phyloP scores from a whole-genome alignment of 2,888 invertebrate species.

The Teinopalpus imperialis region DNA sequence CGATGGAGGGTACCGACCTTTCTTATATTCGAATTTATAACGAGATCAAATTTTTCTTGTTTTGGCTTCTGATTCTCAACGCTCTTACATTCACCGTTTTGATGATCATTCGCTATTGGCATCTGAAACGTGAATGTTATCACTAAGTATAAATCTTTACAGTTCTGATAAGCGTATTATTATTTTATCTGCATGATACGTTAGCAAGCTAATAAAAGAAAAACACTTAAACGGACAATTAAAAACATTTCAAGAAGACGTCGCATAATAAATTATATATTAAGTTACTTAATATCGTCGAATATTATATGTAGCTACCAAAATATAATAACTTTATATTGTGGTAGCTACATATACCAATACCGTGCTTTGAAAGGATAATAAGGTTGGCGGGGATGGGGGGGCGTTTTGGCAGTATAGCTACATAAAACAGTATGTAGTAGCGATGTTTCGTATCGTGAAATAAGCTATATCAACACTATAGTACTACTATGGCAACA shows the following conservation, averaged over 20 bases:
- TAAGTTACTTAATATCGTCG: no score
- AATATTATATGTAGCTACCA: no score
- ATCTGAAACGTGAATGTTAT: slow-evolving; percentile 50
- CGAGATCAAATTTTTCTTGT: slow-evolving; percentile 43
- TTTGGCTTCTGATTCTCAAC: slow-evolving; percentile 37
- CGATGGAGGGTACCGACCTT: slow-evolving; percentile 60
- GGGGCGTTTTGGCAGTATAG: no score
- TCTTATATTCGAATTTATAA: slow-evolving; percentile 50
- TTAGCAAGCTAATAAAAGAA: background rate
- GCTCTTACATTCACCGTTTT: slow-evolving; percentile 54
- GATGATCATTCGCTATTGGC: slow-evolving; percentile 57
- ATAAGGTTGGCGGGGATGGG: no score
- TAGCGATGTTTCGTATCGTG: no score
- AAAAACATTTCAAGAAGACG: background rate
- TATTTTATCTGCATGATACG: slow-evolving; percentile 5
- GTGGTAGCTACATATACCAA: no score
- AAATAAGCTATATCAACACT: no score
- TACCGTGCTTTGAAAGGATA: no score
- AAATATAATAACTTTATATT: no score
- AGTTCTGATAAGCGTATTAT: background rate
- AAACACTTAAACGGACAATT: background rate
- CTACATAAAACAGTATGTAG: no score
- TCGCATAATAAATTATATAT: no score
- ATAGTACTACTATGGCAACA: no score
- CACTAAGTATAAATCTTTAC: background rate